Evolutionary conservation across 2,888 invertebrate species (phyloP), one percentile per base, ranked within the genome.

Genomic region (Melikaiella ostensackeni): DNA sequence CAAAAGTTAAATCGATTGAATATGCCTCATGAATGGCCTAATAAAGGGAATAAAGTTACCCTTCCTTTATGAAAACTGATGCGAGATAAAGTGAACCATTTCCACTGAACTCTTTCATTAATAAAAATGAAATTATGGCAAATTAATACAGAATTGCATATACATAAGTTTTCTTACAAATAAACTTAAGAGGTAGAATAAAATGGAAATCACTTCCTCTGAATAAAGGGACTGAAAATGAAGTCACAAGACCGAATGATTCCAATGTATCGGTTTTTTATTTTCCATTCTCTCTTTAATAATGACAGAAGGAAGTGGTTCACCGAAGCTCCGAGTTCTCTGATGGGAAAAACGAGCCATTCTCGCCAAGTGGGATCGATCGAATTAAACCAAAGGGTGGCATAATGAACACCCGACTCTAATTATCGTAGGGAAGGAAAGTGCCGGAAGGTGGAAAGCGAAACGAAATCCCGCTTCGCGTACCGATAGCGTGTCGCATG

Each of bases 401-500:
- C 57, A 30, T 61, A 74, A 63, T 74, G 61, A 66, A 75, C 64
- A 75, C 73, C 57, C 61, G 76, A 66, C 46, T 33, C 64, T 66
- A 55, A 63, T 75, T 63, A 75, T 55, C 62, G 50, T 16, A 24
- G 33, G 33, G 38, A 66, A 42, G 42, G n/a, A 55, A 46, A 70
- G 64, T 64, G 64, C 64, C 64, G 64, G 46, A 66, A 66, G 66
- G 66, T 63, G 75, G 80, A 59, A 63, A 74, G 78, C 77, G 79
- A 78, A 79, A 81, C 50, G 70, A 70, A 70, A 70, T 70, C 66
- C 66, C 66, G 46, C 46, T 66, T 55, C 50, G 70, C 50, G 70
- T 27, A 27, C 70, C 83, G 85, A 84, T 89, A 85, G 88, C 88
- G 88, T 89, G 89, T 88, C 88, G 87, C 88, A 88, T 89, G 88